phyloP scores from a whole-genome alignment of 64 coral and sea anemone species.

The Anthopleura sola region DNA sequence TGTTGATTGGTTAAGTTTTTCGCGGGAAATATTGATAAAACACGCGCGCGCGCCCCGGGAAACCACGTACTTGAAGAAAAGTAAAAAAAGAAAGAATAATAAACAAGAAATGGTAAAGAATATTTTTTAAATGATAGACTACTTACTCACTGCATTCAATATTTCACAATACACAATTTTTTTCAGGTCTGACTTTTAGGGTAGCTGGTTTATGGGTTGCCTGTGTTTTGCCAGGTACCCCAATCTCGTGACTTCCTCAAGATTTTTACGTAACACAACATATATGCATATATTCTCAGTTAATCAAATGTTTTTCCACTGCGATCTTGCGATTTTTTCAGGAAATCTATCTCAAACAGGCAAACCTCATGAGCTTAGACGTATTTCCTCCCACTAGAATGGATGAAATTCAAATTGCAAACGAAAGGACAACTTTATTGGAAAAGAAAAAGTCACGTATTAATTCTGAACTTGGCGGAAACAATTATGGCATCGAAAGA shows the following conservation, averaged over 20 bases:
- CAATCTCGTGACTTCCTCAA: background rate
- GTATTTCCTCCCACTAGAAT: background rate
- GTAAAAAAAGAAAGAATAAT: too few species aligned
- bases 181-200: too few species aligned
- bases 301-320: background rate
- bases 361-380: background rate
- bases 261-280: background rate
- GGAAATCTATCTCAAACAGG: background rate
- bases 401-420: background rate
- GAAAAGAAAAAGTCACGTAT: background rate
- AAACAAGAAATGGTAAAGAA: too few species aligned
- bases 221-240: background rate
- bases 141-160: too few species aligned
- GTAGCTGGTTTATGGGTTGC: conserved; percentile 12
- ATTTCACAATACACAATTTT: too few species aligned
- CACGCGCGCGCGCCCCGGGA: background rate
- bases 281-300: too few species aligned
- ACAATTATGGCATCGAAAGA: background rate
- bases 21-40: background rate
- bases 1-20: background rate
- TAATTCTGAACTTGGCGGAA: background rate
- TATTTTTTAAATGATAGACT: too few species aligned
- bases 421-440: conserved; percentile 1
- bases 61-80: background rate
- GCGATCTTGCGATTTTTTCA: background rate